These are phyloP conservation scores for Polypedilum pembai DNA, from an alignment of 1,140 invertebrate species.

Conservation along the genomic window DNA sequence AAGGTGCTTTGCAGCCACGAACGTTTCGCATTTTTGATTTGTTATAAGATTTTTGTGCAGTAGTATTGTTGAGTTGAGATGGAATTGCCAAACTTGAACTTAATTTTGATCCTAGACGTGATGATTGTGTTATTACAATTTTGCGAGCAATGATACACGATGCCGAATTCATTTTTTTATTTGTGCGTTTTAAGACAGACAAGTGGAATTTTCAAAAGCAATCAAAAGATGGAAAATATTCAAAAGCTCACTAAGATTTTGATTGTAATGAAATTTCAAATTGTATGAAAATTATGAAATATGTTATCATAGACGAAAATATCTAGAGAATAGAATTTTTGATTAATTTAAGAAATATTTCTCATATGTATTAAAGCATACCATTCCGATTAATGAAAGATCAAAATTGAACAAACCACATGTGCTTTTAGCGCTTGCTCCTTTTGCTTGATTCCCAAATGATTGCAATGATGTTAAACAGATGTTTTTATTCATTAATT, in stretches of 20 bases:
- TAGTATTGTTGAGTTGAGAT: background rate
- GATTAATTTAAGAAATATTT: background rate
- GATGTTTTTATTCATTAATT: background rate
- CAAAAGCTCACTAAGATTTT: background rate
- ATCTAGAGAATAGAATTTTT: background rate
- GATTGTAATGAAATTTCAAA: background rate
- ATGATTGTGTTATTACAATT: background rate
- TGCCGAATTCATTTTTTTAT: background rate
- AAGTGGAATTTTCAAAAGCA: background rate
- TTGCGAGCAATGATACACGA: background rate
- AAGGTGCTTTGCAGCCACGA: background rate
- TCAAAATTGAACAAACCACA: background rate
- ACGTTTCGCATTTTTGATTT: constrained; percentile 2
- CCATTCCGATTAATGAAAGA: background rate
- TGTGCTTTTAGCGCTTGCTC: background rate
- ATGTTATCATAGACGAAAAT: background rate
- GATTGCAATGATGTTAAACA: background rate
- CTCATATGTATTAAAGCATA: background rate
- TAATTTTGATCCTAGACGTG: background rate
- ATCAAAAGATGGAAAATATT: background rate
- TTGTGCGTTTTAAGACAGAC: background rate
- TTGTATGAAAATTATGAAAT: background rate
- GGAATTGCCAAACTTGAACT: background rate
- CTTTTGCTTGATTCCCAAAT: background rate
- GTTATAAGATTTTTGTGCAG: background rate